Percentiles rank a stretch among this genome's conserved stretches.
Conservation (phyloP, 2,888 invertebrate species). For the Troides oblongomaculatus region DNA sequence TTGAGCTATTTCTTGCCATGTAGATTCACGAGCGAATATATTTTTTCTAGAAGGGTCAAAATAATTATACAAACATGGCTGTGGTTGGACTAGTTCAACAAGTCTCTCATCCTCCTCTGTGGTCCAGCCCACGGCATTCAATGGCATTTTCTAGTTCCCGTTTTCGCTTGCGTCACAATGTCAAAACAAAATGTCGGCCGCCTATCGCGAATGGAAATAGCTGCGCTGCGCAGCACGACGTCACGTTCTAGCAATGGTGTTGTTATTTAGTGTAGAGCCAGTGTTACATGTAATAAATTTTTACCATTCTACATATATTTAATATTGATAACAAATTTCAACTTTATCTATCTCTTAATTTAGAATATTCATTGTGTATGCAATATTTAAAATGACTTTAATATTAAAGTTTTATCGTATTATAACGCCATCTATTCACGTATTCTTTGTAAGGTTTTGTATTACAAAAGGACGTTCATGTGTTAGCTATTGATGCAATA, state of each 20-base stretch:
- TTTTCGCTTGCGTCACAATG: constrained; percentile 45
- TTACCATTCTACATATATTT: not conserved
- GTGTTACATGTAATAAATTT: not conserved
- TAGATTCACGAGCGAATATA: constrained; percentile 63
- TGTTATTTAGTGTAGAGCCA: constrained; percentile 10
- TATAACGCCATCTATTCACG: not conserved
- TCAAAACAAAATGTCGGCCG: constrained; percentile 69
- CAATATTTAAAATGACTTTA: not conserved
- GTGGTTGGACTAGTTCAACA: constrained; percentile 65
- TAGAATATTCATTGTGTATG: not conserved
- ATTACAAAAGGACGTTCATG: not conserved
- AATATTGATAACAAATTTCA: not conserved
- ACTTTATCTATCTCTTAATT: not conserved
- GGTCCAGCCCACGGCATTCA: constrained; percentile 67
- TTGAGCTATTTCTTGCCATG: constrained; percentile 71
- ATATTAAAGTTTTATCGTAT: not conserved
- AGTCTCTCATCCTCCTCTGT: constrained; percentile 66
- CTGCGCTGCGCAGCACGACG: constrained; percentile 70
- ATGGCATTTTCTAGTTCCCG: constrained; percentile 59
- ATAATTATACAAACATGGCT: constrained; percentile 61
- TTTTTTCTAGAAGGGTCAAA: constrained; percentile 67
- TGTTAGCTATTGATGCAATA: not conserved
- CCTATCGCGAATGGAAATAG: constrained; percentile 72
- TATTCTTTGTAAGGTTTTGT: not conserved
- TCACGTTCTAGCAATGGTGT: constrained; percentile 44